Percentiles rank a stretch among this genome's conserved stretches.
Conservation (phyloP, 2,888 invertebrate species). For the Stictocephala bisonia region DNA sequence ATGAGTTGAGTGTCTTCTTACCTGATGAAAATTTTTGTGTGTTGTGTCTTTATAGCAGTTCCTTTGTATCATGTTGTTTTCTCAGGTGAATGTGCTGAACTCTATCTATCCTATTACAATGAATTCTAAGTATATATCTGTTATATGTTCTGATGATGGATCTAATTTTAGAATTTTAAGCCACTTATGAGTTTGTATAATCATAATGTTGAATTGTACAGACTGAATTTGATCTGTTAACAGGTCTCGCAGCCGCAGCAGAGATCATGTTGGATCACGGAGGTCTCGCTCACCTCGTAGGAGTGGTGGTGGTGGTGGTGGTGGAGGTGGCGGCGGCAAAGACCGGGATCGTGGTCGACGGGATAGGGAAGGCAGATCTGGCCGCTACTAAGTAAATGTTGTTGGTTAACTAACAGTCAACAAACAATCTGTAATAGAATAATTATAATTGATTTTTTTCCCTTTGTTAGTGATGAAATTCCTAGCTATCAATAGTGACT, state of each 20-base stretch:
- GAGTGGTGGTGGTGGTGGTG: slow-evolving; percentile 59
- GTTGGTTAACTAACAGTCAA: no score
- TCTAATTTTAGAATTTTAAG: background rate
- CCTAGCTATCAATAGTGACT: no score
- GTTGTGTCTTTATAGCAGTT: no score
- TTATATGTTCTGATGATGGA: slow-evolving; percentile 22
- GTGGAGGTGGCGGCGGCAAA: slow-evolving; percentile 53
- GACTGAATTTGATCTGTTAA: slow-evolving; percentile 58
- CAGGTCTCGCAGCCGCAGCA: slow-evolving; percentile 81
- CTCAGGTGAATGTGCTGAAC: no score
- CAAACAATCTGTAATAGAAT: no score
- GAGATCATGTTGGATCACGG: slow-evolving; percentile 65
- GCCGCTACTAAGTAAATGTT: slow-evolving; percentile 67
- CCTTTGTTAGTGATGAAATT: no score
- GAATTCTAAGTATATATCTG: no score
- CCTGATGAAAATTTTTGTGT: no score
- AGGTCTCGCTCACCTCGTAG: slow-evolving; percentile 63
- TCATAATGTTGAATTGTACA: slow-evolving; percentile 46
- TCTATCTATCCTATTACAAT: no score
- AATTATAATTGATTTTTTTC: no score
- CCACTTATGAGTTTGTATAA: background rate
- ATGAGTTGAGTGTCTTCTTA: no score
- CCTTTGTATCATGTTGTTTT: no score
- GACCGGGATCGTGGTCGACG: slow-evolving; percentile 63
- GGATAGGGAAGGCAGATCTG: slow-evolving; percentile 66